Base-by-base conservation (phyloP, 2,113 vertebrate species). In the Mesocricetus auratus region DNA sequence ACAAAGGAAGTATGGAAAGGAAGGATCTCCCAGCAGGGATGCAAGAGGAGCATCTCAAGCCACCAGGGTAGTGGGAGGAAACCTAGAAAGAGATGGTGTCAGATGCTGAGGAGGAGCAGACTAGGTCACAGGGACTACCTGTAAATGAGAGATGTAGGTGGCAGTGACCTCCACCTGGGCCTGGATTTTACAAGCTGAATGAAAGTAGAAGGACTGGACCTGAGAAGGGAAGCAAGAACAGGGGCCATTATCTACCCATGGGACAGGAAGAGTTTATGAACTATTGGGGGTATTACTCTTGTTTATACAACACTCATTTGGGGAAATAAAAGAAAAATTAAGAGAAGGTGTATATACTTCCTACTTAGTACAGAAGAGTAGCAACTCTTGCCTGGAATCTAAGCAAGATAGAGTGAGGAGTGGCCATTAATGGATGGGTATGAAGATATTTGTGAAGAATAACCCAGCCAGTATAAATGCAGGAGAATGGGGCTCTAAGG, bases 391-490 rank as follows among this genome's bases (percentile, higher is more conserved):
- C 9, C 19, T 68, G 31, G 24, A 75, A 64, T 2, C 81, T 62
- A 29, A 74, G 68, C 42, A 93, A 85, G 85, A 71, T 15, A 19
- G 22, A 94, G 71, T 50, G 50, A 71, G 24, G 24, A 73, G 16
- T 22, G 24, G n/a, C 15, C 22, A 24, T n/a, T 78, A 50, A 47
- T 64, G 17, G 12, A n/a, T 29, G 36, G 3, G 16, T 0, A 90
- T 33, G 36, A 82, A 19, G 33, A 36, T 47, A 1, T 42, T 71
- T 86, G 83, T 74, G 31, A 53, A 87, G 45, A 96, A 42, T 56
- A 88, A 47, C 29, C 36, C 42, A n/a, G 53, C 96, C 68, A 74
- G 86, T 62, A 90, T 68, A 21, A 93, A 81, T 26, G 31, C 71
- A 29, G n/a, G 39, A 50, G 0, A 1, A 85, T 94, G 92, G n/a